Conservation (phyloP, 1,140 invertebrate species). For the Leptinotarsa defecta region DNA sequence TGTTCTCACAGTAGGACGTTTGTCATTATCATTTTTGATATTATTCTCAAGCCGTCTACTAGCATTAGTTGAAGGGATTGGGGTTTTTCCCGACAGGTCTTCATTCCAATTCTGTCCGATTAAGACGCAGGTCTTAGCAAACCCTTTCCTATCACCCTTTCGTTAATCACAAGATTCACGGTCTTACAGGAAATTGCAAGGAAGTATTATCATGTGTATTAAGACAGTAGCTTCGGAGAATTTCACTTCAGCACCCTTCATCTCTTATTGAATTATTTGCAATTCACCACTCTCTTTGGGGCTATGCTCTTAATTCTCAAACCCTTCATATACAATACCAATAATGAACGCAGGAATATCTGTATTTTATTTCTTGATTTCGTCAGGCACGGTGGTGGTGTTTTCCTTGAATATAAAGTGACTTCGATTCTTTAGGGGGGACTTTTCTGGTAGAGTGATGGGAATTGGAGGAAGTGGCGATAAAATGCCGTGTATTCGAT, state of each 20-base stretch:
- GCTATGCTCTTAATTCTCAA: slow-evolving; percentile 21
- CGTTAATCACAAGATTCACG: slow-evolving; percentile 29
- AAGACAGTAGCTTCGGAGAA: slow-evolving; percentile 29
- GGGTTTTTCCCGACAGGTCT: too few relatives aligned
- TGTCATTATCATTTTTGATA: too few relatives aligned
- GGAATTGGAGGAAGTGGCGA: neutral
- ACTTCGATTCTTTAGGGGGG: neutral
- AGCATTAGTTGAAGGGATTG: too few relatives aligned
- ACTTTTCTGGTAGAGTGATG: neutral
- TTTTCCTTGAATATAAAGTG: neutral
- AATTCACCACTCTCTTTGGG: slow-evolving; percentile 30
- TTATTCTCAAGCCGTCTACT: too few relatives aligned
- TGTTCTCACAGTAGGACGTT: too few relatives aligned
- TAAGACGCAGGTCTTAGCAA: neutral
- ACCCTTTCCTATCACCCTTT: slow-evolving; percentile 29
- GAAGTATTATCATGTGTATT: slow-evolving; percentile 31
- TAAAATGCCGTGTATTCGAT: too few relatives aligned
- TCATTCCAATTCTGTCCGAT: neutral
- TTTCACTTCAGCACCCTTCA: slow-evolving; percentile 19
- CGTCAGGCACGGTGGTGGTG: neutral
- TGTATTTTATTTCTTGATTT: slow-evolving; percentile 26
- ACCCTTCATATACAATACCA: slow-evolving; percentile 30
- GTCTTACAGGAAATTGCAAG: slow-evolving; percentile 31
- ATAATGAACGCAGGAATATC: slow-evolving; percentile 29
- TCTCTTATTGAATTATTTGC: slow-evolving; percentile 31